phyloP scores from a whole-genome alignment of 2,113 vertebrate genomes.

The Engystomops pustulosus region DNA sequence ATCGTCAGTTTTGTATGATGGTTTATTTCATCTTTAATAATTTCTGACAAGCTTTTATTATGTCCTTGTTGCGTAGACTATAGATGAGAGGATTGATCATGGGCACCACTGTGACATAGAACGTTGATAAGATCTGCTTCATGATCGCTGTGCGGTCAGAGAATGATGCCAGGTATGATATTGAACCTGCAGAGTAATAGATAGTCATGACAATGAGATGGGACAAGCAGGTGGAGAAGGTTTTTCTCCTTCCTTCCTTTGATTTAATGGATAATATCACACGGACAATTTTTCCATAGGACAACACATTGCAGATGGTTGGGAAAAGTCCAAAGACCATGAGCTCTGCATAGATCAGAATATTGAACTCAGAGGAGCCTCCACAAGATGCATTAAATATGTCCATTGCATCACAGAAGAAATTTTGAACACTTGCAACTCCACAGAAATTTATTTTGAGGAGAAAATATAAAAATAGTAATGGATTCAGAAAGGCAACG shows the following conservation, averaged over 20 bases:
- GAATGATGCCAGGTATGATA: not conserved
- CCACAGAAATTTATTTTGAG: not conserved
- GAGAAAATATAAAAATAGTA: not conserved
- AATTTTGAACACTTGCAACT: not conserved
- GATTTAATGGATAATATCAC: constrained; percentile 4
- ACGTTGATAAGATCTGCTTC: constrained; percentile 48
- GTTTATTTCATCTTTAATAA: not conserved
- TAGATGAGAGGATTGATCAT: constrained; percentile 55
- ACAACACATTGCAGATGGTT: not conserved
- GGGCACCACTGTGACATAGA: constrained; percentile 64
- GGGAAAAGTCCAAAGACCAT: not conserved
- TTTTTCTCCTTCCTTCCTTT: constrained; percentile 6
- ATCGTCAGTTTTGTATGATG: no score
- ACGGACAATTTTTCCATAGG: constrained; percentile 26
- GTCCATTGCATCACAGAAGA: constrained; percentile 35
- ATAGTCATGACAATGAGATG: constrained; percentile 30
- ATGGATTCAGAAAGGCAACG: not conserved
- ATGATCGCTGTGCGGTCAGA: not conserved
- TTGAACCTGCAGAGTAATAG: not conserved
- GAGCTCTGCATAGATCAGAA: not conserved
- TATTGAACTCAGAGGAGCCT: not conserved
- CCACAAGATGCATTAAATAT: not conserved
- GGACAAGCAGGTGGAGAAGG: constrained; percentile 20
- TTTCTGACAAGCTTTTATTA: not conserved
- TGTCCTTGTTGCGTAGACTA: not conserved